These are phyloP conservation scores for Sparus aurata DNA, from an alignment of 2,797 vertebrate genomes.

Conservation along the genomic window DNA sequence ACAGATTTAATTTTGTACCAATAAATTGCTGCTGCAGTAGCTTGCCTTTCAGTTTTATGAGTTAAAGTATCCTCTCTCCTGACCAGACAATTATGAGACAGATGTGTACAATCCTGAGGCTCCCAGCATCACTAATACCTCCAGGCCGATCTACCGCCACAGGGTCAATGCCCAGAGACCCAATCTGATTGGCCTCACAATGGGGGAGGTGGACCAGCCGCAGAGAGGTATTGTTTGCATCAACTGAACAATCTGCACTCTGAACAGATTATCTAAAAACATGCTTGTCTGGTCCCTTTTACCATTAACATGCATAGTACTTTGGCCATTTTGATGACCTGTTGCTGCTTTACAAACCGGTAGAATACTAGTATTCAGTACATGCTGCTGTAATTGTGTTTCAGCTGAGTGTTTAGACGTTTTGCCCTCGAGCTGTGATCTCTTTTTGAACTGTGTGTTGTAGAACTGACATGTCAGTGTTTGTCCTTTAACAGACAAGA, in stretches of 20 bases:
- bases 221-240: slow-evolving; percentile 88
- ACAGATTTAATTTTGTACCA: not conserved
- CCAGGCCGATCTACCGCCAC: slow-evolving; percentile 95
- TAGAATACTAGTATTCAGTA: not conserved
- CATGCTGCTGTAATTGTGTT: not conserved
- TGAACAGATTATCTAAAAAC: slow-evolving; percentile 19
- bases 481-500: slow-evolving; percentile 87
- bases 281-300: not conserved
- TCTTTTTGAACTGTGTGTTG: not conserved
- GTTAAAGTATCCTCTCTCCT: slow-evolving; percentile 22
- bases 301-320: not conserved
- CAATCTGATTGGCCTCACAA: slow-evolving; percentile 97
- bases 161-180: slow-evolving; percentile 95
- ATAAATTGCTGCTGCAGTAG: not conserved
- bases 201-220: slow-evolving; percentile 93
- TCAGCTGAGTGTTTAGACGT: not conserved
- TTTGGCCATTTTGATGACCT: not conserved
- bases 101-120: slow-evolving; percentile 99
- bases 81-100: slow-evolving; percentile 91
- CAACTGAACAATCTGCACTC: slow-evolving; percentile 4
- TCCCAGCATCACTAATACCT: slow-evolving; percentile 95
- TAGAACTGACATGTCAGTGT: slow-evolving; percentile 18
- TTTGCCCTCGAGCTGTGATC: not conserved
- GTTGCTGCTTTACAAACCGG: not conserved
- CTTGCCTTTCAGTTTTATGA: not conserved